These are phyloP conservation scores for Sarotherodon lohbergeri DNA, from an alignment of 2,113 vertebrate species.

Conservation along the genomic window DNA sequence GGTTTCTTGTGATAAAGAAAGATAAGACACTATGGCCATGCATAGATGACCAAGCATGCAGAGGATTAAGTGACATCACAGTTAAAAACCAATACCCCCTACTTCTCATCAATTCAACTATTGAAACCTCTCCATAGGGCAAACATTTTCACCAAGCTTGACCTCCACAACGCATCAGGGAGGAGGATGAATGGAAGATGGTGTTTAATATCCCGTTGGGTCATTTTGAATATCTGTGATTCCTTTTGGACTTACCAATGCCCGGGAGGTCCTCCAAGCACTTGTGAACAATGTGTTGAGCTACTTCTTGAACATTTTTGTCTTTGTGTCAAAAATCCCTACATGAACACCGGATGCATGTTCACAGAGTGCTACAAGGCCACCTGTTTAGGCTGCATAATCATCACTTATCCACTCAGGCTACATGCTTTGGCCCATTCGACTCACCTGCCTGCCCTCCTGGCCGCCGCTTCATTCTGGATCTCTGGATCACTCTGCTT, in stretches of 20 bases:
- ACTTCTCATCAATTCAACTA: background rate
- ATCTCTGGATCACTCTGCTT: background rate
- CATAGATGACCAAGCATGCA: background rate
- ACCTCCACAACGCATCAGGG: background rate
- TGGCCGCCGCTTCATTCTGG: background rate
- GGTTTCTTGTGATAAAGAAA: background rate
- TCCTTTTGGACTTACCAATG: background rate
- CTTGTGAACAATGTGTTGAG: background rate
- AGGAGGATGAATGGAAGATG: background rate
- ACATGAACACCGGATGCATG: background rate
- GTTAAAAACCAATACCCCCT: background rate
- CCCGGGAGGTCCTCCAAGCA: background rate
- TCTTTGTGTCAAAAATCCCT: background rate
- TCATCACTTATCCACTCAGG: background rate
- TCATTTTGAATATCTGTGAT: background rate
- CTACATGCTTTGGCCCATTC: background rate
- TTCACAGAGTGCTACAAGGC: background rate
- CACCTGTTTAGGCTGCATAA: background rate
- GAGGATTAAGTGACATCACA: background rate
- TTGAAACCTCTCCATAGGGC: background rate
- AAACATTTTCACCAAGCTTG: background rate
- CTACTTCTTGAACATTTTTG: background rate
- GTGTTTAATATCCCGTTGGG: background rate
- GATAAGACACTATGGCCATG: background rate
- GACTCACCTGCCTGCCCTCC: background rate